Evolutionary conservation across 2,888 invertebrate genomes (phyloP).

Genomic region (Ectemnius continuus): DNA sequence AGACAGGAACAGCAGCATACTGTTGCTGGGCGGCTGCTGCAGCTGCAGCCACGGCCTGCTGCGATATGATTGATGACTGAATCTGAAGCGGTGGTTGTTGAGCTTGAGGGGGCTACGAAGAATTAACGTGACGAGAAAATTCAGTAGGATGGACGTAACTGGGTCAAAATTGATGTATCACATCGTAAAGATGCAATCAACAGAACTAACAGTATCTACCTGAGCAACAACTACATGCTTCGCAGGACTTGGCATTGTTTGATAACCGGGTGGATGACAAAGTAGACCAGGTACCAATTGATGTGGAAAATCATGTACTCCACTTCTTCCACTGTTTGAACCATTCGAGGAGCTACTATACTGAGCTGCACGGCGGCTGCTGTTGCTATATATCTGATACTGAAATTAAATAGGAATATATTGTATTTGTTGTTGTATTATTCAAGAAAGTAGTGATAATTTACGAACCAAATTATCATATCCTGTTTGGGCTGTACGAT

Average conservation of each 20-base stretch:
- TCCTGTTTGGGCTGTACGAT: constrained; percentile 82
- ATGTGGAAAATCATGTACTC: constrained; percentile 88
- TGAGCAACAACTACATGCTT: constrained; percentile 84
- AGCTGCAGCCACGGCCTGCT: constrained; percentile 83
- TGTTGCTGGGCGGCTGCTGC: constrained; percentile 88
- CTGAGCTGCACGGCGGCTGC: constrained; percentile 79
- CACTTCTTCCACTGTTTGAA: constrained; percentile 73
- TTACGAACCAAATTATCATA: constrained; percentile 86
- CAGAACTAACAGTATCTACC: constrained; percentile 54
- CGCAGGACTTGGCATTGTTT: constrained; percentile 86
- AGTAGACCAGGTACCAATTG: constrained; percentile 96
- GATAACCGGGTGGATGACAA: constrained; percentile 91
- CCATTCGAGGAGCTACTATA: constrained; percentile 83
- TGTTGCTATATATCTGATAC: constrained; percentile 90
- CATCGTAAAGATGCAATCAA: neutral
- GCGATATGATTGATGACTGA: constrained; percentile 88
- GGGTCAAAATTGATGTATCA: neutral
- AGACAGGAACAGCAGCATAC: constrained; percentile 90
- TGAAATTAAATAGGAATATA: constrained; percentile 73
- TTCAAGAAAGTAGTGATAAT: neutral
- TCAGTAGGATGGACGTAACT: no score
- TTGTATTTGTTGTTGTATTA: neutral
- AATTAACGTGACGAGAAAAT: no score
- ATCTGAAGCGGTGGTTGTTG: constrained; percentile 86
- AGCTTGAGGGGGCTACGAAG: constrained; percentile 79